Percentiles rank a stretch among this genome's conserved stretches.
Conservation (phyloP, 2,797 vertebrate genomes). For the Chelonia mydas region DNA sequence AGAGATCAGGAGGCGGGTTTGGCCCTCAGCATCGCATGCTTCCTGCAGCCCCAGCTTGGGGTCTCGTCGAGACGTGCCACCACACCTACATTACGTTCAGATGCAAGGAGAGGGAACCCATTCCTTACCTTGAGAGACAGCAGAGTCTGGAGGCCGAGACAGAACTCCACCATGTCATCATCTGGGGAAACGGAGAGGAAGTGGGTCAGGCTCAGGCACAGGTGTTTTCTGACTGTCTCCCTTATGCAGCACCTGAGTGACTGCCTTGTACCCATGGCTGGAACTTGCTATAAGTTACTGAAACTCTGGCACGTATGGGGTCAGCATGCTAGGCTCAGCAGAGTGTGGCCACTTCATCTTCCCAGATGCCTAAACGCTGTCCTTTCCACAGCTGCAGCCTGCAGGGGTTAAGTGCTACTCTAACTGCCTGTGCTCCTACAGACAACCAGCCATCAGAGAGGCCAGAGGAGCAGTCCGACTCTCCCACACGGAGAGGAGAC, state of each 20-base stretch:
- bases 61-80: background rate
- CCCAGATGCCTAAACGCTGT: background rate
- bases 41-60: background rate
- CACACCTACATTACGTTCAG: background rate
- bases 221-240: background rate
- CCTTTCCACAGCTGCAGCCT: background rate
- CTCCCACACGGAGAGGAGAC: background rate
- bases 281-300: background rate
- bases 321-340: background rate
- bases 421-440: background rate
- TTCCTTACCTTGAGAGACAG: constrained; percentile 91
- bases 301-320: background rate
- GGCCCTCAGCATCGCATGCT: background rate
- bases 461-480: background rate
- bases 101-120: background rate
- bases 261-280: background rate
- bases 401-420: background rate
- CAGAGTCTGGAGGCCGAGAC: constrained; percentile 92
- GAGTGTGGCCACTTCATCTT: background rate
- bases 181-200: constrained; percentile 80
- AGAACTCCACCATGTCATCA: constrained; percentile 88
- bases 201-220: background rate
- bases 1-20: background rate
- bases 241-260: background rate
- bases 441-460: background rate